A percentile compares a stretch with the other conserved stretches of the same genome.
These are phyloP conservation scores for Dermochelys coriacea DNA, from an alignment of 2,797 vertebrate species.

Conservation along the genomic window DNA sequence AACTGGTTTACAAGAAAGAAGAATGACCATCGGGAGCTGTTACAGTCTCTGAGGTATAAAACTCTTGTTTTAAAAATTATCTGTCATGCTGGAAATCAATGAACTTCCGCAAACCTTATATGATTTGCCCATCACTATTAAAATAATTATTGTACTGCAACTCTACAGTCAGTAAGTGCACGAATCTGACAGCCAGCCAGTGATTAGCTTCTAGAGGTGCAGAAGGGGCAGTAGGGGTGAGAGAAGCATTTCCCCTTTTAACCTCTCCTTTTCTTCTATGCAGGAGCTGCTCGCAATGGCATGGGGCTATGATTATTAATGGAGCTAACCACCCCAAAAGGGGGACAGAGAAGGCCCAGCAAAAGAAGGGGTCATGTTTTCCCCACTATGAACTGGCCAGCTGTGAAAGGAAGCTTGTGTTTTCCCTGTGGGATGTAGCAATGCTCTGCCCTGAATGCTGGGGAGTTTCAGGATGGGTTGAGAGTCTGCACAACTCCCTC, in stretches of 20 bases:
- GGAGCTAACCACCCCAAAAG: not conserved
- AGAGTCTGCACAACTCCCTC: not conserved
- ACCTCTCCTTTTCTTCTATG: not conserved
- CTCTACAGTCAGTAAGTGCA: not conserved
- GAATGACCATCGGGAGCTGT: not conserved
- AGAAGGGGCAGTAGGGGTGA: not conserved
- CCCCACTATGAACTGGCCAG: not conserved
- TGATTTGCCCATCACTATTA: not conserved
- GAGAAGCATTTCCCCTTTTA: not conserved
- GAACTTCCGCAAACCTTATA: not conserved
- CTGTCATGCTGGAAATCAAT: not conserved
- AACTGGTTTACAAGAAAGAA: not conserved
- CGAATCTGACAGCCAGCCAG: not conserved
- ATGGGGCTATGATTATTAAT: not conserved
- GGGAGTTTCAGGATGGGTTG: not conserved
- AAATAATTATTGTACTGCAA: not conserved
- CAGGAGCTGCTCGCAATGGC: not conserved
- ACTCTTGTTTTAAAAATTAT: not conserved
- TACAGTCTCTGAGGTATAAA: not conserved
- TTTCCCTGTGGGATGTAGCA: not conserved
- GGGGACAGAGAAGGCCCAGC: not conserved
- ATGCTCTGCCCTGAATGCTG: not conserved
- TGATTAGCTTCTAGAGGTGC: not conserved
- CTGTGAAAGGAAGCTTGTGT: not conserved
- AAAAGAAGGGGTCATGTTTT: not conserved